Conservation (phyloP, 2,888 invertebrate species). For the Drosophila greeni region DNA sequence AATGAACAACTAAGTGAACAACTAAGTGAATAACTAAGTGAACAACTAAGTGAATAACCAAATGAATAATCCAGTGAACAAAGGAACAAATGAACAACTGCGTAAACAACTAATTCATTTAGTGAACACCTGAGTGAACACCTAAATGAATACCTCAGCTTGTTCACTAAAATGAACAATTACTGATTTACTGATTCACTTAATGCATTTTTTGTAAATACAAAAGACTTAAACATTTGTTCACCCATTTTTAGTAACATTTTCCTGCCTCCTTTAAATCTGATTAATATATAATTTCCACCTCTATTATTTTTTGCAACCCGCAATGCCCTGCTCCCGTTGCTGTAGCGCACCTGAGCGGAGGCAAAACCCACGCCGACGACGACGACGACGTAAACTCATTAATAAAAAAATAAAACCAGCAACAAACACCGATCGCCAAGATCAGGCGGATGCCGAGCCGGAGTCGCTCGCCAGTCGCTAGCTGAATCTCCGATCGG, state of each 20-base stretch:
- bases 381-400: constrained; percentile 49
- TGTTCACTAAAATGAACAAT: no score
- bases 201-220: no score
- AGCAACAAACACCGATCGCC: constrained; percentile 31
- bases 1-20: no score
- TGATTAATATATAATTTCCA: not conserved
- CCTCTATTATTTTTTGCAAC: not conserved
- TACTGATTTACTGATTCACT: no score
- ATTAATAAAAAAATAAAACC: constrained; percentile 63
- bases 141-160: not conserved
- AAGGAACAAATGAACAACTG: not conserved
- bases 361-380: constrained; percentile 39
- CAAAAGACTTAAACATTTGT: not conserved
- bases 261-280: not conserved
- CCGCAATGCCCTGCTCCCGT: constrained; percentile 1
- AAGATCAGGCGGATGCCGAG: constrained; percentile 42
- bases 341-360: constrained; percentile 24
- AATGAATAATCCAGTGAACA: not conserved
- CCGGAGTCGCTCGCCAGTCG: constrained; percentile 56
- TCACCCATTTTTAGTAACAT: not conserved
- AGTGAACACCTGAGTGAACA: not conserved
- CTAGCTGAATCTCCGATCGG: constrained; percentile 59
- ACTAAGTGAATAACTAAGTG: no score
- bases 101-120: not conserved
- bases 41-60: not conserved